Percentiles rank a stretch among this genome's conserved stretches.
These are phyloP conservation scores for Oceanodroma leucorhoa DNA, from an alignment of 2,797 vertebrate species.

Conservation along the genomic window DNA sequence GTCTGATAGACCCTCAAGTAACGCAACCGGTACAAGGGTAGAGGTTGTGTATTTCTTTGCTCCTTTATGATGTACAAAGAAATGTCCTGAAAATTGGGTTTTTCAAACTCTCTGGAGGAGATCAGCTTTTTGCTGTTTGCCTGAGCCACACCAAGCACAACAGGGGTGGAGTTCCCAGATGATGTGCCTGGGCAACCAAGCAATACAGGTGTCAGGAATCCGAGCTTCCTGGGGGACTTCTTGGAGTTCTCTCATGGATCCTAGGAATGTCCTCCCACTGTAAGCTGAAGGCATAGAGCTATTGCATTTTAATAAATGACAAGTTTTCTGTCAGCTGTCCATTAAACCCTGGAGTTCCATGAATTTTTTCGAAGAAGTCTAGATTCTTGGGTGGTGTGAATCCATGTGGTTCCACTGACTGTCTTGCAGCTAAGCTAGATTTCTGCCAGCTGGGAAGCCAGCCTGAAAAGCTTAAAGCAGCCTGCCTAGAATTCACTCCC, in stretches of 20 bases:
- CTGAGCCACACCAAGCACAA: not conserved
- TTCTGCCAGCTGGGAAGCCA: conserved; percentile 3
- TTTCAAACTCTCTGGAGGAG: not conserved
- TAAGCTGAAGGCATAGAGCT: not conserved
- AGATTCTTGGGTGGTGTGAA: not conserved
- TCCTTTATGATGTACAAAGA: not conserved
- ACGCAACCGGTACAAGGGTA: not conserved
- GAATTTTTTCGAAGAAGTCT: not conserved
- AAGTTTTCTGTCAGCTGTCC: not conserved
- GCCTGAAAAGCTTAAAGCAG: not conserved
- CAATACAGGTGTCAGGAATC: not conserved
- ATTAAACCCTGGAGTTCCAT: not conserved
- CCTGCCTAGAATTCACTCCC: not conserved
- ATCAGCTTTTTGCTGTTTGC: not conserved
- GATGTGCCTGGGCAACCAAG: not conserved
- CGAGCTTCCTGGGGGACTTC: not conserved
- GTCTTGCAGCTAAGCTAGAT: not conserved
- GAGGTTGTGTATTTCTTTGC: not conserved
- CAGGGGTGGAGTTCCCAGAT: not conserved
- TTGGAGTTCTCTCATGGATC: not conserved
- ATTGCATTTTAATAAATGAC: not conserved
- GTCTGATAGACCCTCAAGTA: not conserved
- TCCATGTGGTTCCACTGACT: not conserved
- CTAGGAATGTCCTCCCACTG: not conserved
- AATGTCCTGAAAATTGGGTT: not conserved